Evolutionary conservation across 2,888 invertebrate species (phyloP), one percentile per base, ranked within the genome.

Genomic region (Diaperis boleti): DNA sequence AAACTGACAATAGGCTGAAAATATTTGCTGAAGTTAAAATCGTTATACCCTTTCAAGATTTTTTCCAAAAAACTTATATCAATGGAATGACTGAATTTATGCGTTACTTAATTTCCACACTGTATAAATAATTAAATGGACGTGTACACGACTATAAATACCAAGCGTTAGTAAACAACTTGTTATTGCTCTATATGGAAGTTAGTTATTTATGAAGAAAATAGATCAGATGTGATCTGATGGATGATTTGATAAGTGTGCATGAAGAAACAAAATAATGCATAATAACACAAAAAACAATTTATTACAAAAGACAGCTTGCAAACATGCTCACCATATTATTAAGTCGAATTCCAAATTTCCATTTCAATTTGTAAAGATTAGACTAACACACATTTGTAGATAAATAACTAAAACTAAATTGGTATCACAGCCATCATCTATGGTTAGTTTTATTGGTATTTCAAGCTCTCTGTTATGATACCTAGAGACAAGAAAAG

Each of bases 391-490:
- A 59, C 55, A 54, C 31, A 13, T 50, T 56, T 55, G 63, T 69
- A 62, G 65, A 62, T 62, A 64, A 64, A 59, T 66, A 60, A 68
- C 59, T 67, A 66, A 61, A 66, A 37, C 42, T 57, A 56, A 67
- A 64, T 67, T 47, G 29, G 57, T 71, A 73, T 76, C 75, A 78
- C 77, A 78, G 77, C 76, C 74, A 69, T 76, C 74, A 69, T 74
- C 69, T 67, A 69, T 70, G 70, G 74, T 74, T 74, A 74, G 72
- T 74, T 71, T 67, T 65, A 59, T 68, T 65, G 67, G 60, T 42
- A 49, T 70, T 67, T 69, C 67, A 74, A 73, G 74, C 74, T 69
- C 61, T 71, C 60, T 55, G 67, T 73, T 74, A 74, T 62, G 68
- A 72, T 60, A 74, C 74, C 74, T 74, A 69, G 59, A 68, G 70